Conservation (phyloP, 2,888 invertebrate species). For the Meloe dianella region DNA sequence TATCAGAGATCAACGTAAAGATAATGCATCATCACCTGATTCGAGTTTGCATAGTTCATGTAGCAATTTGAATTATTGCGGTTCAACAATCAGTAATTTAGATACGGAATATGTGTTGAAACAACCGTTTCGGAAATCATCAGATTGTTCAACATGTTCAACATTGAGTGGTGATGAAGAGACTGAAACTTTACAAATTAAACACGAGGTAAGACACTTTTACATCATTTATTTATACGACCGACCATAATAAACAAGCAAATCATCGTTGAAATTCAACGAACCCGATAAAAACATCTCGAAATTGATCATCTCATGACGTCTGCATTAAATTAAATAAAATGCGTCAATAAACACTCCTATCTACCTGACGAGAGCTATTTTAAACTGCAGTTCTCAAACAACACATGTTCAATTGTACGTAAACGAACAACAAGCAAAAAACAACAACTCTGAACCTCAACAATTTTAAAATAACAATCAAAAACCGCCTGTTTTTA, state of each 20-base stretch:
- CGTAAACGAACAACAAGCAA: neutral
- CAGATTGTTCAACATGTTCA: slow-evolving; percentile 78
- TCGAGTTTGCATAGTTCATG: slow-evolving; percentile 66
- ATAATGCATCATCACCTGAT: slow-evolving; percentile 60
- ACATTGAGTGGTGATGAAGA: slow-evolving; percentile 77
- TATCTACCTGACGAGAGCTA: slow-evolving; percentile 26
- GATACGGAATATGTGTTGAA: slow-evolving; percentile 62
- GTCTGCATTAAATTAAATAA: slow-evolving; percentile 44
- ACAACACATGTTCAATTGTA: slow-evolving; percentile 8
- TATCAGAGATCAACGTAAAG: slow-evolving; percentile 60
- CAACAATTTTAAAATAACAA: too few relatives aligned
- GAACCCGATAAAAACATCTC: neutral
- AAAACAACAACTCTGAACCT: too few relatives aligned
- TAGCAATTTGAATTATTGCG: slow-evolving; percentile 66
- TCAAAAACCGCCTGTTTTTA: too few relatives aligned
- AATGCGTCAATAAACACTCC: slow-evolving; percentile 46
- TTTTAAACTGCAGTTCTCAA: slow-evolving; percentile 20
- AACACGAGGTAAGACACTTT: slow-evolving; percentile 35
- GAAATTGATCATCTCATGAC: slow-evolving; percentile 30
- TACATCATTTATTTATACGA: neutral
- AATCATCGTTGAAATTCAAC: neutral
- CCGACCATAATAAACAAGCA: slow-evolving; percentile 6
- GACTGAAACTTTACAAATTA: slow-evolving; percentile 54
- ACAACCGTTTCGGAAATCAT: slow-evolving; percentile 70
- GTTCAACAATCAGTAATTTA: slow-evolving; percentile 64